A percentile compares a stretch with the other conserved stretches of the same genome.
Evolutionary conservation across 2,797 vertebrate genomes (phyloP).

Genomic region (Peromyscus melanophrys): DNA sequence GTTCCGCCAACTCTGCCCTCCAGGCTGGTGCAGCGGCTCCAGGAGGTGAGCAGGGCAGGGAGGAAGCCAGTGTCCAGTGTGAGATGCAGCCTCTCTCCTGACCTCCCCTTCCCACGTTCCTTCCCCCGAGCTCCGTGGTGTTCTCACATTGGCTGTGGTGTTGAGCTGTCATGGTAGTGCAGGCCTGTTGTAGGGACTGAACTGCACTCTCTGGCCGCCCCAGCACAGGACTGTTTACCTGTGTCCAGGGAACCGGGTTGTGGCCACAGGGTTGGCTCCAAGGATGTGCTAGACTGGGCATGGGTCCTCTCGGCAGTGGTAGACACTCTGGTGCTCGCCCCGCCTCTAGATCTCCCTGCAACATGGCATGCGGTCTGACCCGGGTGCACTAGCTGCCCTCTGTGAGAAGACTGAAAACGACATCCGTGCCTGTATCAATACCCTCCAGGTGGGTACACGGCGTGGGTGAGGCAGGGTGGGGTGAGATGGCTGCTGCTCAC

Average conservation of each 20-base stretch:
- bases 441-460: constrained; percentile 93
- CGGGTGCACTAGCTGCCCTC: constrained; percentile 91
- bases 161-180: not conserved
- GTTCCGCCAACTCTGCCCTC: constrained; percentile 94
- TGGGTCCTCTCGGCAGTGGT: not conserved
- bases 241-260: not conserved
- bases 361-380: constrained; percentile 94
- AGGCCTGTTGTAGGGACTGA: not conserved
- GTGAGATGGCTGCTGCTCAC: fast-evolving
- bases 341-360: constrained; percentile 90
- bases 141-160: not conserved
- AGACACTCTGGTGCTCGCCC: not conserved
- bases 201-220: not conserved
- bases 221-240: not conserved
- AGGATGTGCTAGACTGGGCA: too few relatives aligned
- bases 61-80: fast-evolving
- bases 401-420: constrained; percentile 97
- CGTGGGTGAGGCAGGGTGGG: not conserved
- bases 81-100: fast-evolving
- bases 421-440: constrained; percentile 97
- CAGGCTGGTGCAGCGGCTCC: constrained; percentile 94
- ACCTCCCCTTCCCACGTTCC: too few relatives aligned
- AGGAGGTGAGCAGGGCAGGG: constrained; percentile 90
- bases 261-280: not conserved
- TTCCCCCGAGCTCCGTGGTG: not conserved